Evolutionary conservation across 2,888 invertebrate species (phyloP), one percentile per base, ranked within the genome.

Genomic region (Pocota personata): DNA sequence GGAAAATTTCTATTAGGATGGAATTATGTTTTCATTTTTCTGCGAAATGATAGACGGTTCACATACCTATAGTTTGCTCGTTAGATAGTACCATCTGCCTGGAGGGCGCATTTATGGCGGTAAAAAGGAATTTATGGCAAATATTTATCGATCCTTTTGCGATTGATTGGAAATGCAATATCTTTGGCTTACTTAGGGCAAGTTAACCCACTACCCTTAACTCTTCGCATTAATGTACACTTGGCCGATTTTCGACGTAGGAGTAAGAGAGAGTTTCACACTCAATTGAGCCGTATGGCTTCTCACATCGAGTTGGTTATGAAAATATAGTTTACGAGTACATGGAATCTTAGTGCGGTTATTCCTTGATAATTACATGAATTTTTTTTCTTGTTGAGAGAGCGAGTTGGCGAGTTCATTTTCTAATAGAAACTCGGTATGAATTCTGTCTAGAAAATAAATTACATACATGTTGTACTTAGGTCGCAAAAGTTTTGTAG

Each of bases 51-150:
- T 52, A 16, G 30, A 58, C 16, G 35, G 66, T 82, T 71, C 76
- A 67, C 69, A 71, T 78, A n/a, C 27, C 40, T 6, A 64, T 72
- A 55, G 78, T 69, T 62, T 52, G 19, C 52, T 84, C 58, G 75
- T 80, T 84, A 71, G 58, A 69, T 52, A 19, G 86, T n/a, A n/a
- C n/a, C 86, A 86, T 86, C 86, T 86, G 86, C 67, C 86, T 58
- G 21, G 43, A 48, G 66, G 69, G 66, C 24, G n/a, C 52, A 14
- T 58, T 75, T 80, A 50, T 84, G 86, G 86, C 86, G 86, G 86
- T 60, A 77, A 86, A 80, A 82, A 60, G 72, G 52, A 79, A 16
- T 35, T 4, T 12, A 57, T 40, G n/a, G 48, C 57, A 75, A 79
- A 78, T 55, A 73, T 58, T n/a, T 82, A 72, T 80, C 50, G 75